Conservation (phyloP, 2,888 invertebrate genomes). For the Odontothrips loti region DNA sequence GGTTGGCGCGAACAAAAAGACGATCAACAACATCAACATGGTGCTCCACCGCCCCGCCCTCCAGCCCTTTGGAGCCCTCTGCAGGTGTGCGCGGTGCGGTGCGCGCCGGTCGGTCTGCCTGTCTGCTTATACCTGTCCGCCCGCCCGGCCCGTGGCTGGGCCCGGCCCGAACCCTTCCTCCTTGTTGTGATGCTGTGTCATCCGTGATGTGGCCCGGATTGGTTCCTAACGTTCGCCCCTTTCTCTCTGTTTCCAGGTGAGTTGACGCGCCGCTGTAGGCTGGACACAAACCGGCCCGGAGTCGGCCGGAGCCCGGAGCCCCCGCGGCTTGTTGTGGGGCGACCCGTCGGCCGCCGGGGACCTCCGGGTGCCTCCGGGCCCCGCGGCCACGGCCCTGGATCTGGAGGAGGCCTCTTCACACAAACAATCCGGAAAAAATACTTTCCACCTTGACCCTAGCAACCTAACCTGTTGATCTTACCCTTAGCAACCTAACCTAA, state of each 20-base stretch:
- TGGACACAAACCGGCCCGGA: no score
- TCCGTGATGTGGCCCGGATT: neutral
- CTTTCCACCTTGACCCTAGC: no score
- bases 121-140: neutral
- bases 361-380: neutral
- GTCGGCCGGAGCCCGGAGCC: neutral
- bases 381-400: no score
- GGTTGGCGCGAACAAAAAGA: neutral
- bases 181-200: neutral
- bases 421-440: no score
- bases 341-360: neutral
- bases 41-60: neutral
- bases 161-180: neutral
- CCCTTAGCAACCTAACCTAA: no score
- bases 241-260: constrained; percentile 4
- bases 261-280: neutral
- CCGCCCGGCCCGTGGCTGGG: neutral
- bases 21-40: neutral
- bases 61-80: neutral
- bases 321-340: neutral
- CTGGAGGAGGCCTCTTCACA: no score
- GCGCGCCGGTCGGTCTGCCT: neutral
- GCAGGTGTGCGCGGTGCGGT: neutral
- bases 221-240: neutral
- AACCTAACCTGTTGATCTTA: no score